These are phyloP conservation scores for Gallinago nigripennis DNA, from an alignment of 2,797 vertebrate species.

Conservation along the genomic window DNA sequence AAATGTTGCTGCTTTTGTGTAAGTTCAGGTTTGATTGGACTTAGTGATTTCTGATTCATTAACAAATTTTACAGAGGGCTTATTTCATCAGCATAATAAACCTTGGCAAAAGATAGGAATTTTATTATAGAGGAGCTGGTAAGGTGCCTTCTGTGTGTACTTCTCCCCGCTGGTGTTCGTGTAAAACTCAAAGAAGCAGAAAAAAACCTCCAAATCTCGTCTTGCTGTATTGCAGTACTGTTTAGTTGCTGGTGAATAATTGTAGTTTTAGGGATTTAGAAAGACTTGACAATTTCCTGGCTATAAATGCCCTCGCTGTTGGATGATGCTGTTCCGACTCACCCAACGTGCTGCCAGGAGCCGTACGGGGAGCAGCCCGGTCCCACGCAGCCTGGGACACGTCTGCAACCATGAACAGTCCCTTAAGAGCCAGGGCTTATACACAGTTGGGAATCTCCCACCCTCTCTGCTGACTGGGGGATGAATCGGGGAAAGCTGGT, in stretches of 20 bases:
- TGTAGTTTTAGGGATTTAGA: not conserved
- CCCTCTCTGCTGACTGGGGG: not conserved
- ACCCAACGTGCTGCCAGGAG: not conserved
- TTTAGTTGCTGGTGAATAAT: not conserved
- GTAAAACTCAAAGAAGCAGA: not conserved
- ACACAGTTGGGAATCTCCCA: not conserved
- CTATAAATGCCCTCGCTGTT: not conserved
- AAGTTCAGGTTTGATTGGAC: not conserved
- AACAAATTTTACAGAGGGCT: not conserved
- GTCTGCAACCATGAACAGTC: not conserved
- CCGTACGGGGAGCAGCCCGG: not conserved
- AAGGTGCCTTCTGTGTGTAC: not conserved
- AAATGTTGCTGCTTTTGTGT: not conserved
- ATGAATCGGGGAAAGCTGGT: not conserved
- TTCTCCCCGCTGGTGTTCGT: not conserved
- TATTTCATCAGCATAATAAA: not conserved
- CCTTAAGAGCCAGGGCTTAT: not conserved
- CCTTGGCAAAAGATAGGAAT: not conserved
- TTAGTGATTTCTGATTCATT: not conserved
- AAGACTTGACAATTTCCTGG: not conserved
- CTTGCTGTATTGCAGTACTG: not conserved
- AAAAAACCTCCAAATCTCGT: not conserved
- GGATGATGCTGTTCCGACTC: not conserved
- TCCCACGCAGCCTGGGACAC: not conserved
- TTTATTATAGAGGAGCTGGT: not conserved